Percentiles rank a stretch among this genome's conserved stretches.
These are phyloP conservation scores for Eulimnadia texana DNA, from an alignment of 1,140 invertebrate species.

Conservation along the genomic window DNA sequence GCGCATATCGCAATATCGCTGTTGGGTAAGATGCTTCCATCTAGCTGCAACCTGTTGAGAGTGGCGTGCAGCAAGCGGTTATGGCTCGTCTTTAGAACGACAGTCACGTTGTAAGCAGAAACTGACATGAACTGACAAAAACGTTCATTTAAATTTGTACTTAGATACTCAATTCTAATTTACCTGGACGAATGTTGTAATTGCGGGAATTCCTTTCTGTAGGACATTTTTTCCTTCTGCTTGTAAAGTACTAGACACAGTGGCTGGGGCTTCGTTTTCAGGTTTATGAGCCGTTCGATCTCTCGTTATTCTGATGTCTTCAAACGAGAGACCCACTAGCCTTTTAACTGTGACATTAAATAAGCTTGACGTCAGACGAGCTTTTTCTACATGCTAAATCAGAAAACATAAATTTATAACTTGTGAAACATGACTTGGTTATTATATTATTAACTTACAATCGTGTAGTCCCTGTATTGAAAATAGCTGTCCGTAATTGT, in stretches of 20 bases:
- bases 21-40: conserved; percentile 55
- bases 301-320: conserved; percentile 52
- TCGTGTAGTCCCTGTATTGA: not conserved
- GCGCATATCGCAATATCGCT: conserved; percentile 48
- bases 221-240: not conserved
- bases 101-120: conserved; percentile 62
- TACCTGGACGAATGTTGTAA: conserved; percentile 68
- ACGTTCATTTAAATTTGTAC: conserved; percentile 8
- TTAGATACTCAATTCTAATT: not conserved
- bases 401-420: conserved; percentile 3
- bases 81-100: conserved; percentile 47
- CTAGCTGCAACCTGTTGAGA: conserved; percentile 56
- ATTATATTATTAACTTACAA: too few species aligned
- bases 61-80: conserved; percentile 52
- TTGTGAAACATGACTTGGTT: not conserved
- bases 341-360: conserved; percentile 80
- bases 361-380: conserved; percentile 73
- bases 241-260: not conserved
- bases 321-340: conserved; percentile 63
- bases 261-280: conserved; percentile 14
- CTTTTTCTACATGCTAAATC: conserved; percentile 64
- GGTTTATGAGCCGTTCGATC: conserved; percentile 19
- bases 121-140: conserved; percentile 60
- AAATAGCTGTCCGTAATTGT: conserved; percentile 9
- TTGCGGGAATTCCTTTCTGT: conserved; percentile 53